Percentiles rank a stretch among this genome's conserved stretches.
Conservation (phyloP, 1,140 invertebrate species). For the Drosophila orosa region DNA sequence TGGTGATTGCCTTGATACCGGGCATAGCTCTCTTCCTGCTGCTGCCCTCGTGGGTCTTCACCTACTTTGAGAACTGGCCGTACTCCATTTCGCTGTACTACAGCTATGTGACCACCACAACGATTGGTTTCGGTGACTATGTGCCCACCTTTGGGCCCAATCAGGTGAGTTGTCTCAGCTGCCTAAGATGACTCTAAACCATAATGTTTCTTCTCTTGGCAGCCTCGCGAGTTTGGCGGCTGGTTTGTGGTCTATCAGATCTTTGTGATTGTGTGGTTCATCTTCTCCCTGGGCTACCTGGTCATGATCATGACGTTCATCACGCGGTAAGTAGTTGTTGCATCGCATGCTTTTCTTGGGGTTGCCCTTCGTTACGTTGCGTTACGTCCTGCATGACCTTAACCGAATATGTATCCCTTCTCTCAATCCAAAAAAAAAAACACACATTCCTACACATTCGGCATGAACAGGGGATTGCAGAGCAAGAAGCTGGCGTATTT, state of each 20-base stretch:
- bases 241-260: conserved; percentile 83
- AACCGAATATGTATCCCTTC: conserved; percentile 24
- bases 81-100: conserved; percentile 96
- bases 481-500: conserved; percentile 90
- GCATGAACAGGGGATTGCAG: conserved; percentile 72
- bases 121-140: conserved; percentile 97
- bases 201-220: neutral
- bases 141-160: conserved; percentile 88
- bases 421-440: conserved; percentile 2
- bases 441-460: conserved; percentile 15
- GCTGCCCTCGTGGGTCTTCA: conserved; percentile 95
- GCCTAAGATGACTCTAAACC: neutral
- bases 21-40: conserved; percentile 96
- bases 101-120: conserved; percentile 95
- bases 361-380: conserved; percentile 17
- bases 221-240: conserved; percentile 79
- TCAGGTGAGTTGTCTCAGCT: conserved; percentile 85
- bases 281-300: conserved; percentile 95
- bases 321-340: conserved; percentile 84
- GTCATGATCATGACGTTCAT: conserved; percentile 96
- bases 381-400: conserved; percentile 59
- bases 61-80: conserved; percentile 94
- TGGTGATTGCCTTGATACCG: conserved; percentile 91
- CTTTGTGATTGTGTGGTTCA: conserved; percentile 90
- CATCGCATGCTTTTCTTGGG: conserved; percentile 54